Base-by-base conservation (phyloP, 1,140 invertebrate species). In the Schmidtea mediterranea region DNA sequence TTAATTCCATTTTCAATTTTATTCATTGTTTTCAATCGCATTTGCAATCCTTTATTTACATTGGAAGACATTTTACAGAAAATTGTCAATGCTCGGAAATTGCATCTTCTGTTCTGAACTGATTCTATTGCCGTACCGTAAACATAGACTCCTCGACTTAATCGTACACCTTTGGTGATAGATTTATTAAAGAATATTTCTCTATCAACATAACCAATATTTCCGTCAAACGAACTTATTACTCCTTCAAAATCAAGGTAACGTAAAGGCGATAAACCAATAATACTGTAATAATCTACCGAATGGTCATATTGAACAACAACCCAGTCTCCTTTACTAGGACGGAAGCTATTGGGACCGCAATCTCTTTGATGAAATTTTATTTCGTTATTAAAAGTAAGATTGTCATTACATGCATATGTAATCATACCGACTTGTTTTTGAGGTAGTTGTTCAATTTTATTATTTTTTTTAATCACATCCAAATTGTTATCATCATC, bases 171-270 rank as follows among this genome's bases (percentile, higher is more conserved):
- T 46, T 56, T 48, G 0, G 50, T 19, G 52, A 48, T 54, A 32
- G 48, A 32, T 32, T 19, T 9, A 46, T 46, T 15, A 8, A 46
- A 46, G 15, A 6, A 46, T 15, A 46, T 16, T 37, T 22, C 18
- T 13, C 52, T 53, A 49, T 60, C 55, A 23, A 62, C 58, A 40
- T 59, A 64, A 8, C 62, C 62, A 57, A 60, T 57, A 47, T 58
- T 56, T 13, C 48, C 26, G 45, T 53, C 52, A 12, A 55, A 51
- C 8, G 51, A 55, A 8, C 56, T 55, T 8, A 64, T 47, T 22
- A 52, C 49, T 5, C 59, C 58, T 39, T 57, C 55, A 49, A 55
- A 53, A 16, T 55, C 49, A 19, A 51, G 43, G 3, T 39, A 46
- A 23, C 62, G 48, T 21, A 60, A 43, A 10, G 61, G 60, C 19